A percentile compares a stretch with the other conserved stretches of the same genome.
Evolutionary conservation across 2,888 invertebrate genomes (phyloP).

Genomic region (Aphodius sticticus): DNA sequence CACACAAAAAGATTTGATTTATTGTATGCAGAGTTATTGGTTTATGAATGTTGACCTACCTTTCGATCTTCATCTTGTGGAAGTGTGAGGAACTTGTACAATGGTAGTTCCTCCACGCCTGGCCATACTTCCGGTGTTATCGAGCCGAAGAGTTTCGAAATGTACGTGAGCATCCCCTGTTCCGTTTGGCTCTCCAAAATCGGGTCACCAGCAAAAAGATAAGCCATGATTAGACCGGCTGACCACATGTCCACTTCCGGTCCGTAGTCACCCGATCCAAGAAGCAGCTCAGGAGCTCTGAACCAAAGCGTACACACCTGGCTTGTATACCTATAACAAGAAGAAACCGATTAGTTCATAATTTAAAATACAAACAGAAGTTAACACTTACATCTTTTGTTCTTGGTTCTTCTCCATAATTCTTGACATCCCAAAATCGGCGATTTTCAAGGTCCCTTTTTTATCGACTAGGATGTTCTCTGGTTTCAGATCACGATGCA

Average conservation of each 20-base stretch:
- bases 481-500: not conserved
- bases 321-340: not conserved
- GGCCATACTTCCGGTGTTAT: not conserved
- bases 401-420: not conserved
- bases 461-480: not conserved
- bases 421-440: not conserved
- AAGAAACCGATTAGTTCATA: not conserved
- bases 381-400: not conserved
- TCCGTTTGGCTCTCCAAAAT: not conserved
- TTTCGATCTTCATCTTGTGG: not conserved
- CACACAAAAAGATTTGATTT: too few species aligned
- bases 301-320: not conserved
- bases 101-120: not conserved
- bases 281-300: not conserved
- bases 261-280: not conserved
- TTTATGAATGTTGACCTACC: not conserved
- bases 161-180: not conserved
- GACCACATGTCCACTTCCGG: not conserved
- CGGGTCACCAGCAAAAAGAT: not conserved
- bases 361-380: not conserved
- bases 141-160: not conserved
- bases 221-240: not conserved
- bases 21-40: too few species aligned
- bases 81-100: not conserved
- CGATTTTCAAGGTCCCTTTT: not conserved